phyloP scores from a whole-genome alignment of 2,797 vertebrate species.

The Ciconia nigra region DNA sequence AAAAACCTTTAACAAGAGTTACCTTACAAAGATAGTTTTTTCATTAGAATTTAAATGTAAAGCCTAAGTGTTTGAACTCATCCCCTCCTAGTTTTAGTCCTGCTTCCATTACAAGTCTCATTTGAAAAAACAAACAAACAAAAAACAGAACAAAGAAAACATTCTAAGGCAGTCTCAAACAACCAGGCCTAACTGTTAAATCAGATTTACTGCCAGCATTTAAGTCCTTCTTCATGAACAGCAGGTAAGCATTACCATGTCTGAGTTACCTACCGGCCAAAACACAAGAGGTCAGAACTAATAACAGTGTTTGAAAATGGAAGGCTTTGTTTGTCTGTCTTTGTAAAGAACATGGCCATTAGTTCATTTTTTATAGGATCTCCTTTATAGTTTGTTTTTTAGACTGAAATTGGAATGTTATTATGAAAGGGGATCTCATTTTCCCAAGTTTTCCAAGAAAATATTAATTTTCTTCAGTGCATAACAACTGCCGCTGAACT shows the following conservation, averaged over 20 bases:
- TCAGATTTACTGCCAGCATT: background rate
- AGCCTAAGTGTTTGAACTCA: background rate
- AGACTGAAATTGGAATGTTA: background rate
- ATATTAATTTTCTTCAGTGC: background rate
- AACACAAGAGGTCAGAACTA: background rate
- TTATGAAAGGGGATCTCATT: background rate
- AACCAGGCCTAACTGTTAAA: background rate
- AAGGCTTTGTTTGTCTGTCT: background rate
- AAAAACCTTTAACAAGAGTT: background rate
- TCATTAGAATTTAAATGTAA: background rate
- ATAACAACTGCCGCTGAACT: background rate
- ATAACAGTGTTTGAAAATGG: background rate
- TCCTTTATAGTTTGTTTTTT: background rate
- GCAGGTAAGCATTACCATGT: background rate
- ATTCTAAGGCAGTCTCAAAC: background rate
- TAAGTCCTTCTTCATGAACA: background rate
- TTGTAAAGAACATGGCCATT: background rate
- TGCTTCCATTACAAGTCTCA: background rate
- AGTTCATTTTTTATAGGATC: background rate
- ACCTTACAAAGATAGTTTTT: background rate
- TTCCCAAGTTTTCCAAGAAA: background rate
- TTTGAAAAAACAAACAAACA: background rate
- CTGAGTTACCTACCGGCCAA: background rate
- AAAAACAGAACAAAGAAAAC: background rate
- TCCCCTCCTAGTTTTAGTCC: background rate